Base-by-base conservation (phyloP, 1,140 invertebrate species). In the Drosophila virilis region DNA sequence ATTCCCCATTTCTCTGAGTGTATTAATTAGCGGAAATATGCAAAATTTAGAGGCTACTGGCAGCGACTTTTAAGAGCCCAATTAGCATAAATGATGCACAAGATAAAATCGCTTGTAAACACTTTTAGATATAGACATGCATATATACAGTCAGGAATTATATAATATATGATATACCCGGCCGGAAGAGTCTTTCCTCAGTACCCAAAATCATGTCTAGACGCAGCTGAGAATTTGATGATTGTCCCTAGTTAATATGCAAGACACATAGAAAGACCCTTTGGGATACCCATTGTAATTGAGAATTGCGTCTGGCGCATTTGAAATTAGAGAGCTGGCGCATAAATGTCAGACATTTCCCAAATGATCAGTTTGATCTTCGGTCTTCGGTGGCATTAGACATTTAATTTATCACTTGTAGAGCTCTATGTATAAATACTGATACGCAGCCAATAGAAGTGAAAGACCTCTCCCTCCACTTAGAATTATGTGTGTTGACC, bases 391-490 rank as follows among this genome's bases (percentile, higher is more conserved):
- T 37, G 58, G 22, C 22, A 28, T 28, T 28, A 28, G 71, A 78
- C 75, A 76, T 74, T 77, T 83, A 88, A 86, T 86, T 88, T 86
- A 86, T 86, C 69, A 79, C 83, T 69, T 60, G 13, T 66, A 17
- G 15, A 10, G 12, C 8, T 22, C 12, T 51, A 9, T 32, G 2
- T 48, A 40, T 17, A 22, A 8, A 9, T 60, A 42, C 22, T 28
- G 22, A 28, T 28, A 28, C 2, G 22, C 1, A 3, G 22, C 22
- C 22, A 5, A 28, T 28, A 28, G 22, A 22, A 22, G 22, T 0
- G 22, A 22, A 22, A 22, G 22, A 22, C 1, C 51, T 48, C 51
- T 60, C 37, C 10, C 43, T 48, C 42, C 62, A 43, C 69, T 51
- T 76, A 59, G 59, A 68, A 38, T 68, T 38, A 55, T 66, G 62